Conservation (phyloP, 2,888 invertebrate species). For the Acanthosepion pharaonis region DNA sequence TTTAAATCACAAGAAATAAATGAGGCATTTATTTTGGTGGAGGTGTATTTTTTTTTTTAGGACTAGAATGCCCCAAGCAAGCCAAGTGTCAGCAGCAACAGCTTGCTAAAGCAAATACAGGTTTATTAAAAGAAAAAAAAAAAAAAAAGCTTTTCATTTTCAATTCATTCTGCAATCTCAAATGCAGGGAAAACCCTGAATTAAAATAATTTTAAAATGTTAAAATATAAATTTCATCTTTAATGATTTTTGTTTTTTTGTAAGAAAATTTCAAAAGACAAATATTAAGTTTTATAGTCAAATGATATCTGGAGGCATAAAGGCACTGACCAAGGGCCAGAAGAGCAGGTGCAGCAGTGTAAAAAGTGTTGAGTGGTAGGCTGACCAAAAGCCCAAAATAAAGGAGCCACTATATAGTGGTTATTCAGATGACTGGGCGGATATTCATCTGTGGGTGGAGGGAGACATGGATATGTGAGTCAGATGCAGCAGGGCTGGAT, state of each 20-base stretch:
- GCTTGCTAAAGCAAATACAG: not conserved
- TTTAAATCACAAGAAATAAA: too few relatives aligned
- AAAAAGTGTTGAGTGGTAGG: not conserved
- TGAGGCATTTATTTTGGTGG: not conserved
- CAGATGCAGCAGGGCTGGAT: not conserved
- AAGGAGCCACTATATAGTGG: not conserved
- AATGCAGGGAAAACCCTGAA: not conserved
- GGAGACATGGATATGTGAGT: not conserved
- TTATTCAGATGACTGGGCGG: not conserved
- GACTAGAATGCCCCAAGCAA: not conserved
- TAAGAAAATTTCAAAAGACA: not conserved
- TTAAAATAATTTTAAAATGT: too few relatives aligned
- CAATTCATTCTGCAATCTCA: not conserved
- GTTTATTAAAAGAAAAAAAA: not conserved
- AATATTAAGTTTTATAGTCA: not conserved
- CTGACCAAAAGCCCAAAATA: not conserved
- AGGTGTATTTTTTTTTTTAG: not conserved
- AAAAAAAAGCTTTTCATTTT: not conserved
- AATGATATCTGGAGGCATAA: not conserved
- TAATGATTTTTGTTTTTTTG: not conserved
- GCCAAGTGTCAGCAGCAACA: not conserved
- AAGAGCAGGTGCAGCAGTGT: not conserved
- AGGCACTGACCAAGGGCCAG: constrained; percentile 12
- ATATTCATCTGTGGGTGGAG: not conserved
- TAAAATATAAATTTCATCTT: not conserved